Evolutionary conservation across 2,113 vertebrate species (phyloP).

Genomic region (Rhodinocichla rosea): DNA sequence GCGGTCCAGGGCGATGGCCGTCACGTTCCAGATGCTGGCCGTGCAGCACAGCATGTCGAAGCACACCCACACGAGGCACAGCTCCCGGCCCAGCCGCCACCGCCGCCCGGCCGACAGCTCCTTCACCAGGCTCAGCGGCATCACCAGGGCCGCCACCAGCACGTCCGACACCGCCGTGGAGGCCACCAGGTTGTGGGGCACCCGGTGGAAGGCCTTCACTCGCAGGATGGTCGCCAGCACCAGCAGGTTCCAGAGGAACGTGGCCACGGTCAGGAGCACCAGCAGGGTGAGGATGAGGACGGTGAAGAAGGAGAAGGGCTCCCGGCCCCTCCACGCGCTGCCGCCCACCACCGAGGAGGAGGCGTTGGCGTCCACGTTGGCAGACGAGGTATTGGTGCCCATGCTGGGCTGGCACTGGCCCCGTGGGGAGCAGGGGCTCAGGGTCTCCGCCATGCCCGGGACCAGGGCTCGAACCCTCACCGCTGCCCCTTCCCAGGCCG

Average conservation of each 20-base stretch:
- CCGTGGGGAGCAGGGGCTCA: not conserved
- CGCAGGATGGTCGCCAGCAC: conserved; percentile 90
- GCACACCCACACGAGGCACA: conserved; percentile 92
- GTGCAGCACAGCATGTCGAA: conserved; percentile 95
- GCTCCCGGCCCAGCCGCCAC: conserved; percentile 86
- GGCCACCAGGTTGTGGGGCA: conserved; percentile 93
- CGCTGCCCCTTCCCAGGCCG: not conserved
- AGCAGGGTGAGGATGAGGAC: conserved; percentile 83
- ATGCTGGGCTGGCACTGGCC: not conserved
- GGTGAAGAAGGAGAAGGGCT: conserved; percentile 81
- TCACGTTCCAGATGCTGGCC: conserved; percentile 97
- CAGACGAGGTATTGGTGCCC: not conserved
- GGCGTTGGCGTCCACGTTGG: not conserved
- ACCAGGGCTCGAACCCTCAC: not conserved
- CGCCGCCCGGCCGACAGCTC: conserved; percentile 81
- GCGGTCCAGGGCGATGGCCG: conserved; percentile 90
- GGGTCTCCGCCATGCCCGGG: not conserved
- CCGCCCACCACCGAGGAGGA: not conserved
- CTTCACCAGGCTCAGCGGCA: conserved; percentile 91
- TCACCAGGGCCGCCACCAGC: conserved; percentile 92
- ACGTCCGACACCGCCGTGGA: conserved; percentile 91
- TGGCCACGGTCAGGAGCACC: conserved; percentile 75
- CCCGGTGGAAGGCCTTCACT: conserved; percentile 90
- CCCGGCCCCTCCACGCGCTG: not conserved
- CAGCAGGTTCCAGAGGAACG: conserved; percentile 92